Percentiles rank a stretch among this genome's conserved stretches.
Conservation (phyloP, 2,888 invertebrate genomes). For the Latrodectus hesperus region DNA sequence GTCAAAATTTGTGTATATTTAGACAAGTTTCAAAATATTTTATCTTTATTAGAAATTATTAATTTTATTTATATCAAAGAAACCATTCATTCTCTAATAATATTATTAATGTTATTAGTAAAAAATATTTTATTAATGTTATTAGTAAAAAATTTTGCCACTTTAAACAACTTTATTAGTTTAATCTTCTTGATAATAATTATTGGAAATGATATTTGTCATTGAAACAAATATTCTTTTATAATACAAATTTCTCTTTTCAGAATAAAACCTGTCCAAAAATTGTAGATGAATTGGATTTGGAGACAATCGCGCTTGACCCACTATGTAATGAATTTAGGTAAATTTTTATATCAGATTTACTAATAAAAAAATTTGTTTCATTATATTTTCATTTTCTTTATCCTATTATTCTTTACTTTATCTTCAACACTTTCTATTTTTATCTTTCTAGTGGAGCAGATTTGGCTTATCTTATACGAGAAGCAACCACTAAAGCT, state of each 20-base stretch:
- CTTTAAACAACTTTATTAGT: too few species aligned
- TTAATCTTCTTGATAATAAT: neutral
- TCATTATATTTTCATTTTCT: neutral
- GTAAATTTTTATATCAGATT: slow-evolving; percentile 72
- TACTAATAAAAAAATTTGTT: neutral
- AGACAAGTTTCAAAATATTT: too few species aligned
- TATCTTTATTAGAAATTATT: too few species aligned
- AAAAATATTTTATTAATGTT: too few species aligned
- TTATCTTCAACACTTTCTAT: neutral
- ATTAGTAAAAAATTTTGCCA: too few species aligned
- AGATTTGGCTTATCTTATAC: slow-evolving; percentile 90
- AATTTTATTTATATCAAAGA: too few species aligned
- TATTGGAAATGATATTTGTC: neutral
- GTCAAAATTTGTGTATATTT: too few species aligned
- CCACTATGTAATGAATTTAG: slow-evolving; percentile 86
- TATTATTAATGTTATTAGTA: too few species aligned
- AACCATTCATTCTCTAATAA: too few species aligned
- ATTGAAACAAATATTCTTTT: neutral
- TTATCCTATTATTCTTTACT: neutral
- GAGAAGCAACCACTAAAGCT: slow-evolving; percentile 88
- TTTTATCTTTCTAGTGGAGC: slow-evolving; percentile 81
- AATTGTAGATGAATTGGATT: slow-evolving; percentile 84
- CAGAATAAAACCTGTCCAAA: slow-evolving; percentile 87
- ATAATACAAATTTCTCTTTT: slow-evolving; percentile 47
- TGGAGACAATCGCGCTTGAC: slow-evolving; percentile 82